phyloP scores from a whole-genome alignment of 64 coral and sea anemone species.

The Montipora efflorescens region DNA sequence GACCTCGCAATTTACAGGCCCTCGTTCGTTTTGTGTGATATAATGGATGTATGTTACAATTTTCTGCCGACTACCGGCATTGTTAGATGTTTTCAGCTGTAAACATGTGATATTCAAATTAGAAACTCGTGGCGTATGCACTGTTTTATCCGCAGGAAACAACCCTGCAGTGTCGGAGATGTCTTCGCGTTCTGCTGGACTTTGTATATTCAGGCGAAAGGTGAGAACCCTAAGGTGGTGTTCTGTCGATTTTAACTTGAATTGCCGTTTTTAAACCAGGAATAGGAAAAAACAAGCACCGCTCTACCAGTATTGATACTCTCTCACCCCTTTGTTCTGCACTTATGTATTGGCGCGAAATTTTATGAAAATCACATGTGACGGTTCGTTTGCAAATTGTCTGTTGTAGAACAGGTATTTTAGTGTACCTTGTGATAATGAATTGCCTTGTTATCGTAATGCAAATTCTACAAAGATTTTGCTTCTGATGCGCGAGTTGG shows the following conservation, averaged over 20 bases:
- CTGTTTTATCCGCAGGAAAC: constrained; percentile 81
- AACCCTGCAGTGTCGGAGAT: constrained; percentile 86
- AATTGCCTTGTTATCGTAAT: neutral
- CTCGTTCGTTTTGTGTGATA: constrained; percentile 29
- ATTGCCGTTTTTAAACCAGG: neutral
- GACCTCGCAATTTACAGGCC: neutral
- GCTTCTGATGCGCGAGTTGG: neutral
- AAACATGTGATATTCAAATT: constrained; percentile 84
- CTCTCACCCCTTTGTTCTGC: neutral
- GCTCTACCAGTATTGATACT: too few relatives aligned
- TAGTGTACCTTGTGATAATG: neutral
- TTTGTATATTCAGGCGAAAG: constrained; percentile 97
- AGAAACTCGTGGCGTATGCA: constrained; percentile 59
- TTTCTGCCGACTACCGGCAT: neutral
- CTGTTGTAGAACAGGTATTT: neutral
- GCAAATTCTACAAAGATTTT: neutral
- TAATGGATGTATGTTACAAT: neutral
- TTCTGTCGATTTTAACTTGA: neutral
- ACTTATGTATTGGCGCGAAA: constrained; percentile 41
- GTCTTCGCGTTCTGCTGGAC: constrained; percentile 99
- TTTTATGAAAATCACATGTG: neutral
- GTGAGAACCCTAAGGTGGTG: constrained; percentile 3
- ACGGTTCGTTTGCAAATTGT: neutral
- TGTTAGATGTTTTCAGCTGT: constrained; percentile 34
- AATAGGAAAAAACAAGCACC: neutral